Percentiles rank a stretch among this genome's conserved stretches.
Conservation (phyloP, 1,140 invertebrate genomes). For the Drosophila pandora region DNA sequence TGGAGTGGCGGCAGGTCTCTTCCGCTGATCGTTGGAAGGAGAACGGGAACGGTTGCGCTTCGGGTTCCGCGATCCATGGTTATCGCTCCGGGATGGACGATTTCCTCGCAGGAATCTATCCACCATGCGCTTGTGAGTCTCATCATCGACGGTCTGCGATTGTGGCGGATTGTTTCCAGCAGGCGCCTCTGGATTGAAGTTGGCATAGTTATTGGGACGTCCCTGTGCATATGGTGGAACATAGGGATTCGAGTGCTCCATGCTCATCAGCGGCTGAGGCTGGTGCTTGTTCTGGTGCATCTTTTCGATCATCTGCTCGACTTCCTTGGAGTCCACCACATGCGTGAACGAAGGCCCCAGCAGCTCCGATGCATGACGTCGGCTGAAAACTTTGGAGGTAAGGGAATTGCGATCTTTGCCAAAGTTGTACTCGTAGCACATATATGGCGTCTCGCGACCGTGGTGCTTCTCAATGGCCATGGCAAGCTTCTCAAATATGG, state of each 20-base stretch:
- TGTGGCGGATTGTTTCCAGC: background rate
- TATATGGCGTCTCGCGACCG: constrained; percentile 59
- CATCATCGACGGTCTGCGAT: constrained; percentile 58
- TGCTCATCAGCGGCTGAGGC: constrained; percentile 2
- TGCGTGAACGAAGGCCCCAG: constrained; percentile 70
- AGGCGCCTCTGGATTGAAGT: background rate
- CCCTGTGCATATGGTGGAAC: constrained; percentile 1
- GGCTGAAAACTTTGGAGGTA: constrained; percentile 54
- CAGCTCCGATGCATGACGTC: constrained; percentile 67
- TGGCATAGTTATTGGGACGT: background rate
- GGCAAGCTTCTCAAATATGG: constrained; percentile 62
- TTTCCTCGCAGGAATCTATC: constrained; percentile 66
- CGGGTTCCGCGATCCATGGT: background rate
- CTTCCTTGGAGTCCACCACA: constrained; percentile 63
- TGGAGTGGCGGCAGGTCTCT: background rate
- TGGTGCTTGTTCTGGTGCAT: constrained; percentile 9
- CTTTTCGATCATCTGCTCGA: constrained; percentile 56
- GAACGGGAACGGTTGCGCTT: constrained; percentile 57
- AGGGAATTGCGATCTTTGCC: constrained; percentile 47
- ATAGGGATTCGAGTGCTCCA: constrained; percentile 8
- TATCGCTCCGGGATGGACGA: constrained; percentile 16
- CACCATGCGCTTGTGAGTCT: constrained; percentile 71
- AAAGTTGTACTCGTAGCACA: constrained; percentile 64
- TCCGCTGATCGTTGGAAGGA: constrained; percentile 26
- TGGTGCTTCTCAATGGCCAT: constrained; percentile 73